Percentiles rank a stretch among this genome's conserved stretches.
Conservation (phyloP, 2,797 vertebrate species). For the Diplodus sargus region DNA sequence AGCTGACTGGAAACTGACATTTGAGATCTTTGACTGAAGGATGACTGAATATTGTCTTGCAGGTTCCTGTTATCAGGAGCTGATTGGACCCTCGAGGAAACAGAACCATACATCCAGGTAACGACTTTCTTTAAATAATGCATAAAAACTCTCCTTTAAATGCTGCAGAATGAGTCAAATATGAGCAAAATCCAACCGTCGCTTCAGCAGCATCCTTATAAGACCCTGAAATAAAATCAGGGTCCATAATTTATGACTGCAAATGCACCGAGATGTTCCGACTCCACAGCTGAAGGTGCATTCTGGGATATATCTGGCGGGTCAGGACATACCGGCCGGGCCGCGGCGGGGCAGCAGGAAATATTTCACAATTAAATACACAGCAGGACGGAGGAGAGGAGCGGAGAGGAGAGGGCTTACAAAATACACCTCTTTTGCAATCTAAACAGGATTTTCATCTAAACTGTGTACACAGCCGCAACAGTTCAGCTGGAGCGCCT, state of each 20-base stretch:
- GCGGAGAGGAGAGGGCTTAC: conserved; percentile 63
- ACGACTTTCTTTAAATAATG: neutral
- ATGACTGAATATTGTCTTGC: too few relatives aligned
- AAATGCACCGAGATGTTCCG: neutral
- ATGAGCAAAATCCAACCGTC: neutral
- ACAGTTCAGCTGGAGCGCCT: conserved; percentile 82
- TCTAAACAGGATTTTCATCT: conserved; percentile 85
- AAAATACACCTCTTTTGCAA: conserved; percentile 85
- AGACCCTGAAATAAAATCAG: neutral
- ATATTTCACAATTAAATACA: conserved; percentile 81
- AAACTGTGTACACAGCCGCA: conserved; percentile 81
- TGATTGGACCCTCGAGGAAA: neutral
- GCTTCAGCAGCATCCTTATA: too few relatives aligned
- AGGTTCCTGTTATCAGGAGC: neutral
- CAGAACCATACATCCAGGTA: neutral
- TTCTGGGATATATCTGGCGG: conserved; percentile 55
- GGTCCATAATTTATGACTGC: neutral
- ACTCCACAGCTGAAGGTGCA: conserved; percentile 55
- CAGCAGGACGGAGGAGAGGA: conserved; percentile 46
- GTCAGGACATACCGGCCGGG: conserved; percentile 54
- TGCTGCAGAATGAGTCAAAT: neutral
- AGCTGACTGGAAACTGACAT: too few relatives aligned
- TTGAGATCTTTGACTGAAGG: too few relatives aligned
- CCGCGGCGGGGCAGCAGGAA: conserved; percentile 56
- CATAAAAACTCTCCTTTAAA: too few relatives aligned